phyloP scores from a whole-genome alignment of 2,888 invertebrate genomes.

The Hermodice carunculata region DNA sequence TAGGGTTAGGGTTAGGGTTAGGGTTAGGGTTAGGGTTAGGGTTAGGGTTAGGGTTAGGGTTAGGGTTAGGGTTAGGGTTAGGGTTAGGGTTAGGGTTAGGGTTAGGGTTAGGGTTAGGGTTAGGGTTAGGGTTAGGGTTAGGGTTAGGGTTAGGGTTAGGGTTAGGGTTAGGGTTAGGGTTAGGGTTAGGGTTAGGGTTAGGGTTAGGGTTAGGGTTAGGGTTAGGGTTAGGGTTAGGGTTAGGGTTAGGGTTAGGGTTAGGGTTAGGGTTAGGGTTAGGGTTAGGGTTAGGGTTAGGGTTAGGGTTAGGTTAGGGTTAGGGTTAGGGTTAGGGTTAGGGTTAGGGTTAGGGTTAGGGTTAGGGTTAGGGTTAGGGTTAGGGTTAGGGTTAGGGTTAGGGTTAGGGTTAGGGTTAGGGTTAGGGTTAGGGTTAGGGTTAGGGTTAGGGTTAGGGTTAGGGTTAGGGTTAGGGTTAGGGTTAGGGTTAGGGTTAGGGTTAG shows the following conservation, averaged over 20 bases:
- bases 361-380: slow-evolving; percentile 16
- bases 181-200: slow-evolving; percentile 25
- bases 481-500: slow-evolving; percentile 33
- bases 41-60: slow-evolving; percentile 36
- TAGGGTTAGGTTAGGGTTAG: no score
- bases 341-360: slow-evolving; percentile 22
- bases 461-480: slow-evolving; percentile 31
- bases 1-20: no score
- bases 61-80: slow-evolving; percentile 39
- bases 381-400: slow-evolving; percentile 22
- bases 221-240: slow-evolving; percentile 21
- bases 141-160: slow-evolving; percentile 22
- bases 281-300: slow-evolving; percentile 41
- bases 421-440: slow-evolving; percentile 37
- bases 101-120: slow-evolving; percentile 36
- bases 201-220: slow-evolving; percentile 30
- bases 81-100: slow-evolving; percentile 31
- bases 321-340: slow-evolving; percentile 41
- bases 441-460: slow-evolving; percentile 40
- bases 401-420: slow-evolving; percentile 30
- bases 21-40: no score
- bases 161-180: slow-evolving; percentile 17
- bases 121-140: slow-evolving; percentile 27
- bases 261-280: slow-evolving; percentile 29
- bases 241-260: slow-evolving; percentile 25